These are phyloP conservation scores for Pangasianodon gigas DNA, from an alignment of 2,113 vertebrate genomes.

Conservation along the genomic window DNA sequence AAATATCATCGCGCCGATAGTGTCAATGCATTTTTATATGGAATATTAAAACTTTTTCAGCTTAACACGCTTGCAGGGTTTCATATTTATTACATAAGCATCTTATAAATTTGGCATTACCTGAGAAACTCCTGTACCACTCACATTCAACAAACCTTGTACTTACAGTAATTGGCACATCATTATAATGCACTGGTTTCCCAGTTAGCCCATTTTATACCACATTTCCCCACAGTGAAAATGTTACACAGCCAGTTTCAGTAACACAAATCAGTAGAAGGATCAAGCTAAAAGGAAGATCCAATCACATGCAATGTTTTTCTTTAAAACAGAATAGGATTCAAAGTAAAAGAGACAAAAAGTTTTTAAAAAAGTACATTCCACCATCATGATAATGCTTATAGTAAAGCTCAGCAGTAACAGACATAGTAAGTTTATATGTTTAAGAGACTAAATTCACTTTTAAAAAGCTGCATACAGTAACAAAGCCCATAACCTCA, in stretches of 20 bases:
- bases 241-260: not conserved
- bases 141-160: not conserved
- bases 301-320: not conserved
- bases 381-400: not conserved
- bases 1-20: not conserved
- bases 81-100: conserved; percentile 9
- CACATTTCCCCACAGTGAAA: not conserved
- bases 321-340: not conserved
- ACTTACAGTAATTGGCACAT: not conserved
- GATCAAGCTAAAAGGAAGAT: not conserved
- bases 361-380: not conserved
- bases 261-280: not conserved
- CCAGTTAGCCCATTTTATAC: not conserved
- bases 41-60: not conserved
- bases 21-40: not conserved
- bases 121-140: conserved; percentile 20
- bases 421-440: not conserved
- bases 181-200: conserved; percentile 3
- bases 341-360: not conserved
- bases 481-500: not conserved
- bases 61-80: not conserved
- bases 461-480: not conserved
- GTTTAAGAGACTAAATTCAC: not conserved
- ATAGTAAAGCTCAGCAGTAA: conserved; percentile 2
- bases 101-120: not conserved